phyloP scores from a whole-genome alignment of 2,888 invertebrate genomes.

The Ormyrus thymus region DNA sequence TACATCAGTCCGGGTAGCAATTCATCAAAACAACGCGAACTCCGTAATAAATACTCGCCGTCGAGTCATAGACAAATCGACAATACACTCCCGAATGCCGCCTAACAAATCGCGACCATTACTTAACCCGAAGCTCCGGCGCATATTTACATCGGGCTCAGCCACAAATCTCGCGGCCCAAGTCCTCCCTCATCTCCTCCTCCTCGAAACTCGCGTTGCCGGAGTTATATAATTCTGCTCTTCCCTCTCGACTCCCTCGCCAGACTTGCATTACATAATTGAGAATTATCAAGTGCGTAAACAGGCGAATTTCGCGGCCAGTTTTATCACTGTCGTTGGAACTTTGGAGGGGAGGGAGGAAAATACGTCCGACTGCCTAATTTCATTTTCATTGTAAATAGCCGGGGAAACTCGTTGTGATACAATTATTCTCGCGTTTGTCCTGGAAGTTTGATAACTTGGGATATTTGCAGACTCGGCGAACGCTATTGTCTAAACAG shows the following conservation, averaged over 20 bases:
- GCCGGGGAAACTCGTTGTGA: background rate
- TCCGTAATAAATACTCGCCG: background rate
- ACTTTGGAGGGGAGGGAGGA: background rate
- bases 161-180: background rate
- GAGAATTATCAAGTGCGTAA: constrained; percentile 37
- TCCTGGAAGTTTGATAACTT: background rate
- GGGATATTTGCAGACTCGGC: background rate
- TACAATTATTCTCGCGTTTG: constrained; percentile 32
- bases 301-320: background rate
- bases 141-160: too few relatives aligned
- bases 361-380: background rate
- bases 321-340: constrained; percentile 12
- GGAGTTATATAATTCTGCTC: background rate
- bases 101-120: constrained; percentile 19
- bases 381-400: constrained; percentile 32
- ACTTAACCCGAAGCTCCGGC: background rate
- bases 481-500: too few relatives aligned
- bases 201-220: background rate
- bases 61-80: background rate
- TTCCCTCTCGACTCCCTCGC: background rate
- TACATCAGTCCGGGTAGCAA: too few relatives aligned
- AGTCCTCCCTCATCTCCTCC: background rate
- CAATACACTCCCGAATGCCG: background rate
- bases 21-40: too few relatives aligned
- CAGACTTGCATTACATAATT: constrained; percentile 26